phyloP scores from a whole-genome alignment of 1,140 invertebrate genomes.

The Hestina assimilis region DNA sequence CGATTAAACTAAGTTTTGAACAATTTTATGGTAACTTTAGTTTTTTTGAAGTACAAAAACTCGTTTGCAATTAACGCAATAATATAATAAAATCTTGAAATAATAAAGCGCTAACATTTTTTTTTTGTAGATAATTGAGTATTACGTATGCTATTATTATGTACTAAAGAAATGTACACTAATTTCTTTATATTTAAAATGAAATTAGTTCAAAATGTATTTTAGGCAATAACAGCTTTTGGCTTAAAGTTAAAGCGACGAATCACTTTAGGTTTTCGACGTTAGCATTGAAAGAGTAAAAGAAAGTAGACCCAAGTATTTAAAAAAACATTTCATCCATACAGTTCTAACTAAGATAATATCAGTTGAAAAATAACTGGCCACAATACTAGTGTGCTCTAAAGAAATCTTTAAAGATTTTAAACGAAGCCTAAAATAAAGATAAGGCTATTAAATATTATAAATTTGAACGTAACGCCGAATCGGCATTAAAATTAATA shows the following conservation, averaged over 20 bases:
- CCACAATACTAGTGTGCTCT: conserved; percentile 64
- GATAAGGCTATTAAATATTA: conserved; percentile 32
- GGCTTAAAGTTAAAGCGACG: conserved; percentile 35
- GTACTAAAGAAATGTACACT: conserved; percentile 9
- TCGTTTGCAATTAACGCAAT: conserved; percentile 38
- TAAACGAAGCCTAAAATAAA: conserved; percentile 49
- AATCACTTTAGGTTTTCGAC: conserved; percentile 36
- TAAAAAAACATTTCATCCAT: conserved; percentile 41
- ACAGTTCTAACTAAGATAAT: conserved; percentile 59
- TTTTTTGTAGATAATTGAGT: conserved; percentile 51
- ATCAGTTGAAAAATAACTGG: conserved; percentile 72
- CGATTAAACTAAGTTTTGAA: conserved; percentile 67
- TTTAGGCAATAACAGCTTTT: conserved; percentile 13
- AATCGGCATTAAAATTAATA: conserved; percentile 49
- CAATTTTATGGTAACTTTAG: conserved; percentile 72
- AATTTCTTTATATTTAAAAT: conserved; percentile 8
- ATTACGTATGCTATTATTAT: conserved; percentile 37
- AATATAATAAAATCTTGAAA: conserved; percentile 14
- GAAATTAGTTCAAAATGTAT: conserved; percentile 5
- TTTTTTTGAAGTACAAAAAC: conserved; percentile 47
- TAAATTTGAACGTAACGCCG: conserved; percentile 51
- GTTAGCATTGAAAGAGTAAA: conserved; percentile 22
- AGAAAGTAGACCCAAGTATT: conserved; percentile 35
- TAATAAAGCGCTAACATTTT: conserved; percentile 9
- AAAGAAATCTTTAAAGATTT: conserved; percentile 56